phyloP scores from a whole-genome alignment of 2,888 invertebrate genomes.

The Dasypolia templi region DNA sequence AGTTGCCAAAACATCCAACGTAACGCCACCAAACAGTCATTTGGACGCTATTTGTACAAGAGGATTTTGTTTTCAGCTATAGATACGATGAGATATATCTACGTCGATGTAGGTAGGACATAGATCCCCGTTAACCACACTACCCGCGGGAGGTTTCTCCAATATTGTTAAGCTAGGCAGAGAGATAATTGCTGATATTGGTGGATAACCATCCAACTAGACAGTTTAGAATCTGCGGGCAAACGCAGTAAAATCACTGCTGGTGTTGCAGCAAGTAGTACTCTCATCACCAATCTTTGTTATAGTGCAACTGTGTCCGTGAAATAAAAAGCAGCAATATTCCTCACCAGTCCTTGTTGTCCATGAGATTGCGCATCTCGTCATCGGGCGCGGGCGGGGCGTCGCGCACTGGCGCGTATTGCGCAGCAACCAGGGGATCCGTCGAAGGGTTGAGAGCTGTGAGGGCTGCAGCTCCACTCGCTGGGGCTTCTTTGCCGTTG shows the following conservation, averaged over 20 bases:
- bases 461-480: slow-evolving; percentile 89
- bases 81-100: background rate
- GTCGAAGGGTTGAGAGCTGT: slow-evolving; percentile 94
- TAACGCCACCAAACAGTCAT: slow-evolving; percentile 3
- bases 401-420: slow-evolving; percentile 94
- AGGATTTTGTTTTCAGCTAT: background rate
- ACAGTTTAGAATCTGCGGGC: background rate
- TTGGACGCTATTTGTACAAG: background rate
- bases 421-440: slow-evolving; percentile 93
- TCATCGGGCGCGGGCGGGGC: slow-evolving; percentile 92
- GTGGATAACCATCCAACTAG: background rate
- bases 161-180: background rate
- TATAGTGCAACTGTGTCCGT: background rate
- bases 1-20: slow-evolving; percentile 40
- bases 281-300: background rate
- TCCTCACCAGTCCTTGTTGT: slow-evolving; percentile 93
- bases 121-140: background rate
- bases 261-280: background rate
- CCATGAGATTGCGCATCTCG: slow-evolving; percentile 94
- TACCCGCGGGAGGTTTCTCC: background rate
- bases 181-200: slow-evolving; percentile 1
- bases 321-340: background rate
- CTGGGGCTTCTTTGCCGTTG: slow-evolving; percentile 89
- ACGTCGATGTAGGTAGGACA: background rate
- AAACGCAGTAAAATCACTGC: background rate